Evolutionary conservation across 2,113 vertebrate genomes (phyloP), one percentile per base, ranked within the genome.

Genomic region (Otocyon megalotis): DNA sequence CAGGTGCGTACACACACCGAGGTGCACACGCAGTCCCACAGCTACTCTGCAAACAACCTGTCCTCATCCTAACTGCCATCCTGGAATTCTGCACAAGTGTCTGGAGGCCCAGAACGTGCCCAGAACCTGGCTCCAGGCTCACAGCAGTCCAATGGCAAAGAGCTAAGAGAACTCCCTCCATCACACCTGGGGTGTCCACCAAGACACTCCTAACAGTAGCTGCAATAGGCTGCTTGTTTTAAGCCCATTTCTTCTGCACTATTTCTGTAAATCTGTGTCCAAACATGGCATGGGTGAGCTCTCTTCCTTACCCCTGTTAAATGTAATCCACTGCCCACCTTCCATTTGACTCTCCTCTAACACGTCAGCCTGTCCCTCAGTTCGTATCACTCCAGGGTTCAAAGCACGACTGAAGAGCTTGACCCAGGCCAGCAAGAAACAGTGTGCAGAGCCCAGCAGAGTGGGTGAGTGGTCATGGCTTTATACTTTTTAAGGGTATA

Each of bases 201-300:
- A 28, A 67, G 16, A 22, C 1, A 0, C 28, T 37, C 53, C 6
- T 54, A 3, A n/a, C 7, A 2, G 2, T 10, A 0, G 4, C 24
- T 14, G 20, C 3, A 24, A 14, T 16, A 54, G 76, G 7, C 30
- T 14, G 17, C 48, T 53, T 76, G 0, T 28, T 16, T 13, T 20
- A 0, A 12, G 84, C 13, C 43, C 4, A 17, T 24, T 43, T 16
- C 60, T 26, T 48, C 76, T 1, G 0, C 3, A 0, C 43, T 0
- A 0, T 3, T 37, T 53, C 72, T 28, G 72, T 35, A 22, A 24
- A 2, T 4, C 5, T 22, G 2, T 14, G 1, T 17, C 26, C 60
- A 30, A 19, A n/a, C 20, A 11, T 20, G 14, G 16, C 5, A 60
- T 3, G 16, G 32, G 20, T 0, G 4, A 3, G 35, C 16, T 19